Conservation (phyloP, 2,797 vertebrate species). For the Rhabdomys pumilio region DNA sequence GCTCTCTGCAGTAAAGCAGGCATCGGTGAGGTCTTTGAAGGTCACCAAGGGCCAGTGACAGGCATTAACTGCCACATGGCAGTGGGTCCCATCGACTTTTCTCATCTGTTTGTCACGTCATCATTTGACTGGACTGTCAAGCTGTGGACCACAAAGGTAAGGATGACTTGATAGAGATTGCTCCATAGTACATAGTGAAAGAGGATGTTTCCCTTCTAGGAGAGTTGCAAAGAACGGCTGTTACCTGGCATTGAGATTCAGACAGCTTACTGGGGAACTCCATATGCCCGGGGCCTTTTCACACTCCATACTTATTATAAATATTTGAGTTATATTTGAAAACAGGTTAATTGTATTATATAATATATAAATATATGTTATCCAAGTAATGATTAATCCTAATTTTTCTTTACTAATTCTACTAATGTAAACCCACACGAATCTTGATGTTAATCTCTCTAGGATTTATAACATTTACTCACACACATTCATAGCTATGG, state of each 20-base stretch:
- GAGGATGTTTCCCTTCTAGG: neutral
- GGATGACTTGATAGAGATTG: conserved; percentile 52
- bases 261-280: neutral
- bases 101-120: conserved; percentile 98
- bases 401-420: conserved; percentile 2
- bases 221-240: neutral
- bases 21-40: conserved; percentile 99
- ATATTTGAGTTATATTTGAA: neutral
- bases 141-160: conserved; percentile 99
- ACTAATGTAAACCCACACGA: no score
- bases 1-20: conserved; percentile 94
- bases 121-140: conserved; percentile 99
- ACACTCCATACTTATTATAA: neutral
- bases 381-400: neutral
- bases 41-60: conserved; percentile 98
- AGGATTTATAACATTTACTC: neutral
- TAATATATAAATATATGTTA: neutral
- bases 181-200: neutral
- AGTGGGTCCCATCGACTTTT: conserved; percentile 97
- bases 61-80: conserved; percentile 98
- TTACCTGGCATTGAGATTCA: neutral
- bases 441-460: neutral
- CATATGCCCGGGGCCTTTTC: neutral
- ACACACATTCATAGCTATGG: neutral
- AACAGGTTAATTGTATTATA: neutral